Conservation (phyloP, 2,888 invertebrate species). For the Standfussiana lucernea region DNA sequence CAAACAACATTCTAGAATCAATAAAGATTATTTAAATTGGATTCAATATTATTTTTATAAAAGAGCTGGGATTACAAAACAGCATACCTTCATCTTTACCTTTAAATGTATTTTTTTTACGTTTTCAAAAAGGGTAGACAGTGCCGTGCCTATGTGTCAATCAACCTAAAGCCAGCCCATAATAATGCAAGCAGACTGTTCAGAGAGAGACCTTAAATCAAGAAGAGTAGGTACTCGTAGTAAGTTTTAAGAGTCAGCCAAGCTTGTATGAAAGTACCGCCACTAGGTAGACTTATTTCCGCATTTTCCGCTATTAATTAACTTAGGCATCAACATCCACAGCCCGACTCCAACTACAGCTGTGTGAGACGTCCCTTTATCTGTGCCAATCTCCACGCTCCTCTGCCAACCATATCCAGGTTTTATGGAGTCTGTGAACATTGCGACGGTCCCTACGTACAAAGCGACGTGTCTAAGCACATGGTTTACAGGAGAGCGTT, state of each 20-base stretch:
- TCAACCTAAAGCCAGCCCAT: neutral
- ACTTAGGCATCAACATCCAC: neutral
- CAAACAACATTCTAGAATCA: neutral
- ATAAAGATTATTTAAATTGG: neutral
- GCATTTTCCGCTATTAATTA: neutral
- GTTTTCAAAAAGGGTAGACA: neutral
- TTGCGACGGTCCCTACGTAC: too few relatives aligned
- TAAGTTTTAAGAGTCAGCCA: neutral
- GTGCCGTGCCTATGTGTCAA: neutral
- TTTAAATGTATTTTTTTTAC: neutral
- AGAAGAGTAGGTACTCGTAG: too few relatives aligned
- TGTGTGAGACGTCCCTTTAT: neutral
- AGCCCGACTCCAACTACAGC: neutral
- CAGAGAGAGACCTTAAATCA: neutral
- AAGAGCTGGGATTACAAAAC: neutral
- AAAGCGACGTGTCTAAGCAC: too few relatives aligned
- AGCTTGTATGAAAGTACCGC: neutral
- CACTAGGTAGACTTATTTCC: neutral
- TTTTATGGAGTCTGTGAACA: neutral
- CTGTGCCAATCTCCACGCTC: neutral
- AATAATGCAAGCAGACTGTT: neutral
- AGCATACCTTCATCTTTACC: neutral
- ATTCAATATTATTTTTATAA: neutral
- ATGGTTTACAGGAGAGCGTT: too few relatives aligned
- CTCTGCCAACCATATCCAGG: neutral